A percentile compares a stretch with the other conserved stretches of the same genome.
phyloP scores from a whole-genome alignment of 2,888 invertebrate species.

The Gandaritis pyraliata region DNA sequence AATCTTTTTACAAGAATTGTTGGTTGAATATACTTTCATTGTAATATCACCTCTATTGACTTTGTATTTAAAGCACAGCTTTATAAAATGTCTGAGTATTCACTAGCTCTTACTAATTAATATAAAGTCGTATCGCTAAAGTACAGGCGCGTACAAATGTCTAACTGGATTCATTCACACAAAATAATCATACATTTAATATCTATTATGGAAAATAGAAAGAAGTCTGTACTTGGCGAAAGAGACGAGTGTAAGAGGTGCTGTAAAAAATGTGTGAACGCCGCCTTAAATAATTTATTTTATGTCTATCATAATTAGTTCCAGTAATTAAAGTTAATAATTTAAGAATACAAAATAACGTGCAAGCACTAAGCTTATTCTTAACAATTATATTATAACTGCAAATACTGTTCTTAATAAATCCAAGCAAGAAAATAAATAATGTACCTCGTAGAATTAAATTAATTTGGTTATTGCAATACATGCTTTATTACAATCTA shows the following conservation, averaged over 20 bases:
- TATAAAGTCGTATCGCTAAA: constrained; percentile 63
- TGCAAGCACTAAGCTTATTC: constrained; percentile 59
- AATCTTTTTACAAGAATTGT: constrained; percentile 2
- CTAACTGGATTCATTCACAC: constrained; percentile 14
- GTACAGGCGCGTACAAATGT: constrained; percentile 27
- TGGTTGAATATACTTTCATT: not conserved
- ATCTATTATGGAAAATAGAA: constrained; percentile 1
- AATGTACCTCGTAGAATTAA: not conserved
- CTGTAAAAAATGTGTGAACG: constrained; percentile 11
- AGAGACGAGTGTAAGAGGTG: too few species aligned
- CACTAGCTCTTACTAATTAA: constrained; percentile 67
- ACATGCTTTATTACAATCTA: constrained; percentile 33
- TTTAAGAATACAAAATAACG: constrained; percentile 43
- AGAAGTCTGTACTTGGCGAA: not conserved
- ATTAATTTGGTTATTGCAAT: constrained; percentile 11
- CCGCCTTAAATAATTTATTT: constrained; percentile 24
- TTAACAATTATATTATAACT: constrained; percentile 51
- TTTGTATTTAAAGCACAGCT: not conserved
- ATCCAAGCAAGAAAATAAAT: constrained; percentile 9
- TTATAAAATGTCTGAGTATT: constrained; percentile 2
- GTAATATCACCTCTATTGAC: constrained; percentile 7
- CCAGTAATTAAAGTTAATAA: constrained; percentile 9
- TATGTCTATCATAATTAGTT: constrained; percentile 16
- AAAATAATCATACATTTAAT: constrained; percentile 1
- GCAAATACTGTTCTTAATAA: constrained; percentile 56